A percentile compares a stretch with the other conserved stretches of the same genome.
These are phyloP conservation scores for Herpailurus yagouaroundi DNA, from an alignment of 2,113 vertebrate species.

Conservation along the genomic window DNA sequence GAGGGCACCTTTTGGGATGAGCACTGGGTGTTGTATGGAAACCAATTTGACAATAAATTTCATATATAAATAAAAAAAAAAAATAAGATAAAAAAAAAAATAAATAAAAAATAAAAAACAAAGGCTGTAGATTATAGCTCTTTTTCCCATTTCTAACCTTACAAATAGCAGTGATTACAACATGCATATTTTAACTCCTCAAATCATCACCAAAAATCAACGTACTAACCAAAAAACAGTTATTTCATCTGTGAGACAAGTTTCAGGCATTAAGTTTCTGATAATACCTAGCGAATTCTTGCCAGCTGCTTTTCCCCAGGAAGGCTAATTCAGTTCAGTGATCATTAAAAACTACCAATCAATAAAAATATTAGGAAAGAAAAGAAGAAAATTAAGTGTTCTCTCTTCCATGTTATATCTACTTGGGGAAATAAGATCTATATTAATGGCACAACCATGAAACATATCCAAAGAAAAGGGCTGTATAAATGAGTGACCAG, in stretches of 20 bases:
- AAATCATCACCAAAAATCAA: background rate
- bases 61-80: too few relatives aligned
- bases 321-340: conserved; percentile 1
- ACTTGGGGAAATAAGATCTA: background rate
- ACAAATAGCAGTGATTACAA: background rate
- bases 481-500: background rate
- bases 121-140: background rate
- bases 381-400: conserved; percentile 10
- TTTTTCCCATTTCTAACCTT: background rate
- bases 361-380: conserved; percentile 29
- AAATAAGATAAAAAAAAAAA: too few relatives aligned
- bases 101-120: too few relatives aligned
- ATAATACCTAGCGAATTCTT: background rate
- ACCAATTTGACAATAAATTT: too few relatives aligned
- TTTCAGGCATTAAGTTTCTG: background rate
- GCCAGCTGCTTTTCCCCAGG: background rate
- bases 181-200: background rate
- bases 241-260: background rate
- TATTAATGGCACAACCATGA: background rate
- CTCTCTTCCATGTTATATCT: background rate
- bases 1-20: too few relatives aligned
- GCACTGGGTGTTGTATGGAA: too few relatives aligned
- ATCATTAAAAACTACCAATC: background rate
- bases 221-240: background rate
- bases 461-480: background rate